Base-by-base conservation (phyloP, 2,797 vertebrate genomes). In the Centropyge bicolor region DNA sequence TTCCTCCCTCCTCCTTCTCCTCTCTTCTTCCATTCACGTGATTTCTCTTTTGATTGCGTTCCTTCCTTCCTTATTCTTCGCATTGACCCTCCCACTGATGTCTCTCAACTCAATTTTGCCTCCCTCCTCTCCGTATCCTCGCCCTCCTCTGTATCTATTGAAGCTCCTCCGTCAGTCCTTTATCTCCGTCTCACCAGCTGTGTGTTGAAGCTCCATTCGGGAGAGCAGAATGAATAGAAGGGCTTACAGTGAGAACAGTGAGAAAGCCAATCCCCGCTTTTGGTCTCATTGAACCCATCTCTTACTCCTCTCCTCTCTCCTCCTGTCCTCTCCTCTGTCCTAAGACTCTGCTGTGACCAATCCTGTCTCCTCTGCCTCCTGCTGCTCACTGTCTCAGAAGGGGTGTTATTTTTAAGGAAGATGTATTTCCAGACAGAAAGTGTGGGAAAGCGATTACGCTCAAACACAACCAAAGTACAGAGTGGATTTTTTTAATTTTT, bases 131-230 rank as follows among this genome's bases (percentile, higher is more conserved):
- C 63, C 60, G 31, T 74, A 24, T 86, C 63, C 60, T 72, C 41
- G 1, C 70, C 66, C 56, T 80, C 24, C 22, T 8, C 72, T 51
- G 48, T 64, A 68, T 85, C 72, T 76, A 63, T 74, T 78, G 62
- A 70, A 80, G 54, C 79, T 71, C 66, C 76, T 78, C 81, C 2
- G 19, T 86, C 77, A 65, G 71, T 68, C 68, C 61, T 91, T 92
- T 91, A 90, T 92, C 87, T 81, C 52, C 3, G 55, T 87, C 75
- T 74, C 64, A 45, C 64, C 88, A 89, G 88, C 81, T 88, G 81
- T 75, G 68, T 80, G 69, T 75, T 8, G 75, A 68, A 51, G 80
- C 80, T 76, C 52, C 65, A 27, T 77, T 78, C 84, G 82, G 49
- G 70, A 82, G 76, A 67, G 64, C 16, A 51, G 65, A 59, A 57